Percentiles rank a stretch among this genome's conserved stretches.
phyloP scores from a whole-genome alignment of 2,888 invertebrate genomes.

The Cerastis leucographa region DNA sequence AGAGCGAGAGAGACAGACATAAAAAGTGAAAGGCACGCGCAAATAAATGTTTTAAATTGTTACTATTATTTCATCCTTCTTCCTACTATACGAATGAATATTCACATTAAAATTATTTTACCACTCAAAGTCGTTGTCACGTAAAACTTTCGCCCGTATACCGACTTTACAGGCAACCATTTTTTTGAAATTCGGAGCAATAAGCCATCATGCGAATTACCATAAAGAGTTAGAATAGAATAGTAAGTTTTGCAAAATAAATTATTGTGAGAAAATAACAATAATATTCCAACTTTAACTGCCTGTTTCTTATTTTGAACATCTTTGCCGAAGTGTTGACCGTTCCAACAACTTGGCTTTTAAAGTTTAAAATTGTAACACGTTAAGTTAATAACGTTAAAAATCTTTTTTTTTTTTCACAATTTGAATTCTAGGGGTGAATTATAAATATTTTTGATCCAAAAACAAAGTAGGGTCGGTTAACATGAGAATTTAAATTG shows the following conservation, averaged over 20 bases:
- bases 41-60: no score
- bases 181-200: neutral
- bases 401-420: neutral
- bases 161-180: no score
- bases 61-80: no score
- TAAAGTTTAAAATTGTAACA: constrained; percentile 44
- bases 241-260: constrained; percentile 13
- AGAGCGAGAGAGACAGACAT: no score
- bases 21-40: no score
- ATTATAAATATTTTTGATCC: neutral
- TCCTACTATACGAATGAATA: no score
- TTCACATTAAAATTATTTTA: no score
- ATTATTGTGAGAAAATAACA: constrained; percentile 27
- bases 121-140: no score
- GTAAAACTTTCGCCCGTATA: no score
- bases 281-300: constrained; percentile 20
- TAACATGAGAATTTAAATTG: neutral
- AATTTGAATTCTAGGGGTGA: neutral
- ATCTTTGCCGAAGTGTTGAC: constrained; percentile 45
- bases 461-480: neutral
- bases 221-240: neutral
- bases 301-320: constrained; percentile 23
- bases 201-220: neutral
- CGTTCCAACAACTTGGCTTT: constrained; percentile 43
- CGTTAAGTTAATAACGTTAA: constrained; percentile 15